Evolutionary conservation across 53 echinoderm and acorn worm species (phyloP), one percentile per base, ranked within the genome.

Genomic region (Crossaster papposus): DNA sequence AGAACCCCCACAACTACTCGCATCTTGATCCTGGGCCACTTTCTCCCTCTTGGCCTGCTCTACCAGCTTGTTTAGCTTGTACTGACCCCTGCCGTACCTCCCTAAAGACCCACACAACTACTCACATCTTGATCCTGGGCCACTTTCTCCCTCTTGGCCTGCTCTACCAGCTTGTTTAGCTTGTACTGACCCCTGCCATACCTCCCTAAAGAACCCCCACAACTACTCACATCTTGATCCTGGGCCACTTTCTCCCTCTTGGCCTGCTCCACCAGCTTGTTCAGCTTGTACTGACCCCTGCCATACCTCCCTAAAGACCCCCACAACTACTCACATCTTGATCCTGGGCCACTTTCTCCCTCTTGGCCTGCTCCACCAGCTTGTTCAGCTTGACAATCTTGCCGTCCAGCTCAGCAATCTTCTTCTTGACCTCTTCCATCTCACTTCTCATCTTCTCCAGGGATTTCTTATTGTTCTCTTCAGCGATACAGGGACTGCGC

Each of bases 401-500:
- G 77, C 77, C 91, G 71, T 97, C 98, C 31, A 97, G 91, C 65
- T 97, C 98, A 3, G 93, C 95, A 44, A 97, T 95, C 88, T 97
- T 97, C 89, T 70, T 87, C 91, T 94, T 94, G 37, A 94, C 98
- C 37, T 94, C 94, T 63, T 94, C 94, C 98, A 95, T 95, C 89
- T 96, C 94, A 52, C 90, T 93, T 54, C 96, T 75, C 88, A 96
- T 94, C 88, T 88, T 88, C 53, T 97, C 94, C 64, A 97, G 89
- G 3, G 84, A 83, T 51, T 93, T 91, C 82, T 93, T 92, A 77
- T 95, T 97, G 84, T 94, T 95, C 90, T 97, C 96, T 52, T 97
- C 98, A 4, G 98, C 98, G 51, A 97, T 94, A 71, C 96, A 97
- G 38, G 98, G 98, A 93, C 92, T 97, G 53, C 90, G 91, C 92